Base-by-base conservation (phyloP, 2,797 vertebrate genomes). In the Falco peregrinus region DNA sequence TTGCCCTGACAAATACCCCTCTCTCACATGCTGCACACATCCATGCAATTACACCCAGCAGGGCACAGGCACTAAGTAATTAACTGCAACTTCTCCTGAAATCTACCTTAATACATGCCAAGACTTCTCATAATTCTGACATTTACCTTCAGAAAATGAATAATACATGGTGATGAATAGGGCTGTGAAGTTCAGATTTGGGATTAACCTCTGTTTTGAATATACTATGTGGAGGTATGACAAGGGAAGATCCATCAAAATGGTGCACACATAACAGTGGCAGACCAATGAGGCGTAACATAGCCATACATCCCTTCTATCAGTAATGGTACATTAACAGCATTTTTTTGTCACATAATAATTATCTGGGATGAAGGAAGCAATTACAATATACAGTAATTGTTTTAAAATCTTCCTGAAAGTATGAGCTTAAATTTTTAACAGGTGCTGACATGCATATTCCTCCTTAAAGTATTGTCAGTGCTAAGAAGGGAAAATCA, bases 131-230 rank as follows among this genome's bases (percentile, higher is more conserved):
- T 84, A 78, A 37, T 84, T 90, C 28, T 94, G 78, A 91, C 68
- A 95, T 71, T 89, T 92, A 65, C 68, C 93, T 94, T 89, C 75
- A 88, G 71, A 85, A 84, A 97, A 94, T 92, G 56, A 97, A 95
- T 94, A 97, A 96, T 57, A 65, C 15, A 78, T 90, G 26, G 61
- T 81, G 84, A 90, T 76, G 11, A 96, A 96, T 60, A 86, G 54
- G 31, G 54, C 67, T 41, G 29, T 84, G 31, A 94, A 92, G 47
- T 95, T 96, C 73, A 69, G 43, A 93, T 90, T 87, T 59, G 24
- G 64, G 51, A 93, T 69, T 84, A 94, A 83, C 53, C 47, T 92
- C 64, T 65, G 31, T 43, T 97, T 95, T 64, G 45, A 94, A 83
- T 65, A 11, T 71, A 50, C 39, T 82, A 28, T 48, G 31, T 51